Conservation (phyloP, 30 jellyfish, hydroid and myxozoan species). For the Morbakka virulenta region DNA sequence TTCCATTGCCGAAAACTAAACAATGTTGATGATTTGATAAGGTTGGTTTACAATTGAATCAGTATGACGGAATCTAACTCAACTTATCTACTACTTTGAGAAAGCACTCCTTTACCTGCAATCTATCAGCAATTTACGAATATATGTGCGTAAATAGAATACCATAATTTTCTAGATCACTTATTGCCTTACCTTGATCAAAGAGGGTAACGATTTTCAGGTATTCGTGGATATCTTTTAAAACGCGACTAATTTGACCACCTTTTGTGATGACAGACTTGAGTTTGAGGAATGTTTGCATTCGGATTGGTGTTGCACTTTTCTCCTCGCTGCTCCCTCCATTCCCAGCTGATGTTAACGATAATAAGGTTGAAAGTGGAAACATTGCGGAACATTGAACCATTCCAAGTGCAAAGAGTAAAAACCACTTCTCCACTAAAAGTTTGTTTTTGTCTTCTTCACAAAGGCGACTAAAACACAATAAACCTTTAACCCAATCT, state of each 20-base stretch:
- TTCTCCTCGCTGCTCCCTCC: slow-evolving; percentile 12
- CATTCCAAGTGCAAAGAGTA: slow-evolving; percentile 87
- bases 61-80: no score
- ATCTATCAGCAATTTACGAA: no score
- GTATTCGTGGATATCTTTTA: slow-evolving; percentile 79
- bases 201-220: slow-evolving; percentile 89
- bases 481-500: slow-evolving; percentile 90
- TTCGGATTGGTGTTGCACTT: slow-evolving; percentile 37
- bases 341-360: slow-evolving; percentile 54
- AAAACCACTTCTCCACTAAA: slow-evolving; percentile 81
- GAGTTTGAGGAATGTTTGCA: slow-evolving; percentile 86
- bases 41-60: no score
- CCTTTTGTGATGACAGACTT: slow-evolving; percentile 89
- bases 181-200: slow-evolving; percentile 88
- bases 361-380: slow-evolving; percentile 92
- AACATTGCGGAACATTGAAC: slow-evolving; percentile 90
- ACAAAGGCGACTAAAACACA: slow-evolving; percentile 71
- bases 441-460: slow-evolving; percentile 75
- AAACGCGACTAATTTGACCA: slow-evolving; percentile 56
- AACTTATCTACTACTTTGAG: no score
- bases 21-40: no score
- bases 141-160: no score
- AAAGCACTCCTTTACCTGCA: no score
- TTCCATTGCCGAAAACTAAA: no score
- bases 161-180: no score